Evolutionary conservation across 2,113 vertebrate genomes (phyloP), one percentile per base, ranked within the genome.

Genomic region (Pollachius pollachius): DNA sequence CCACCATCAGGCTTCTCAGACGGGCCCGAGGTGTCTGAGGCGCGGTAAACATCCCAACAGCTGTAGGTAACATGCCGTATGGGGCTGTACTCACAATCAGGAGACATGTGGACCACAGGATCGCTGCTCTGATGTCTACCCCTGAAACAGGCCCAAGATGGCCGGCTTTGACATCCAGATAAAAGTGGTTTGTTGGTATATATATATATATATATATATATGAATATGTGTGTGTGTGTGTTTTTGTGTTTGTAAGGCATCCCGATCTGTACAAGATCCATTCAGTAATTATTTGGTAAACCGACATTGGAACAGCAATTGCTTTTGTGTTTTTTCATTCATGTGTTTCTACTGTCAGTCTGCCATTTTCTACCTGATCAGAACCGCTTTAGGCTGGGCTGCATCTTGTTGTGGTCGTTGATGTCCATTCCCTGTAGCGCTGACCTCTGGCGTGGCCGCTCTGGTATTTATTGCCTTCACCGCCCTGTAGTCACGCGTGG

Each of bases 1-100:
- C 66, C 68, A 70, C 69, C 77, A 77, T 79, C 12, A 48, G 41
- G 67, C 57, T 19, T 72, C 64, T 56, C 69, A 69, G 77, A 69
- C 41, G 27, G 54, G 15, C 34, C 25, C 54, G 52, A 62, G 73
- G 37, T 34, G 25, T 70, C 71, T 67, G 34, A 52, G 59, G 21
- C 52, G 15, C 72, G 41, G 41, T 48, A 48, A 48, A 48, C 41
- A 48, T 48, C 41, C 41, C 12, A 9, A 48, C 41, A 48, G 41
- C 41, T 13, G 6, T 48, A 13, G 9, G 8, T 9, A 48, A 48
- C 12, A 9, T 48, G 41, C 41, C 23, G n/a, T 65, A 78, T 5
- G 15, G 5, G 15, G 1, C 54, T 57, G 54, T n/a, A 7, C 17
- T 9, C 15, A 16, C 54, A 57, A 9, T 17, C 11, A 6, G 54